Evolutionary conservation across 37 sponge, comb jelly and placozoan genomes (phyloP), one percentile per base, ranked within the genome.

Genomic region (Agelas oroides): DNA sequence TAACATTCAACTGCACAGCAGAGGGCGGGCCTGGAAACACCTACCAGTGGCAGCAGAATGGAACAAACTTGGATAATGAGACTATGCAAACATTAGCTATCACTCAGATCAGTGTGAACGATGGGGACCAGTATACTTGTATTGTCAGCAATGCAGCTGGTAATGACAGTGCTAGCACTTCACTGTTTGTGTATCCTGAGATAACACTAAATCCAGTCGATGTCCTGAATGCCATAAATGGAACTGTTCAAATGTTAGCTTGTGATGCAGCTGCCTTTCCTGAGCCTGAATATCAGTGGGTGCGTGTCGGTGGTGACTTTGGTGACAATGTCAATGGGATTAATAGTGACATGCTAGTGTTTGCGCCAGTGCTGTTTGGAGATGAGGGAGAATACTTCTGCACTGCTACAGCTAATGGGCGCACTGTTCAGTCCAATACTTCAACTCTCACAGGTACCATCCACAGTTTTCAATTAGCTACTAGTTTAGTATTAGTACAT

Each of bases 141-240:
- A 37, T 73, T 41, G 92, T 81, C 23, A 60, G 32, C 57, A 91
- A 91, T 86, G 77, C 60, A 70, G 87, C 92, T 61, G 92, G 92
- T 23, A 61, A 35, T 59, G 73, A 36, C 27, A 86, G 33, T 32
- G 62, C 63, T 53, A 79, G 59, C 19, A 54, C 63, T 33, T 31
- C 35, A 32, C 19, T 90, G 35, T 59, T 59, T 58, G 75, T 84
- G 35, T 13, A 59, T 0, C 90, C 80, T 12, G 69, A 18, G 30
- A 64, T 90, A 23, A 53, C 37, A 12, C 16, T 25, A 30, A 1
- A 53, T 16, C 82, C 71, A 64, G 34, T 1, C 1, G 52, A 81
- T 39, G 59, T 24, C 11, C n/a, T 46, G 46, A 28, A 25, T 19
- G 36, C 77, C 71, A 53, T 34, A 5, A 77, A 37, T 61, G 77